A percentile compares a stretch with the other conserved stretches of the same genome.
These are phyloP conservation scores for Etheostoma nigrum DNA, from an alignment of 2,797 vertebrate genomes.

Conservation along the genomic window DNA sequence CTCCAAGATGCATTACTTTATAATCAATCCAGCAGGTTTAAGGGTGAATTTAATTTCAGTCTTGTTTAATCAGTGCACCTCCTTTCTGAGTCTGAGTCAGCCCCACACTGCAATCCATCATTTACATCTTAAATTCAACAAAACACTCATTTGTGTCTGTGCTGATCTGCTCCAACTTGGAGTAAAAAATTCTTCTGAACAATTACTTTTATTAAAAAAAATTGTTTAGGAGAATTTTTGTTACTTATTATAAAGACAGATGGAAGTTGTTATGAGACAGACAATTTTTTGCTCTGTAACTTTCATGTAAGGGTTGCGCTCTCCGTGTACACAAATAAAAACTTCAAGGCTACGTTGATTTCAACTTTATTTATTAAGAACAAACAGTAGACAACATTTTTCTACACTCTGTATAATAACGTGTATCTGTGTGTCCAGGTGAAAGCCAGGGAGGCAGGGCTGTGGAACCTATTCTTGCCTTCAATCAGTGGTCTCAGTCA, in stretches of 20 bases:
- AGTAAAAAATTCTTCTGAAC: too few relatives aligned
- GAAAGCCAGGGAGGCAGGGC: conserved; percentile 88
- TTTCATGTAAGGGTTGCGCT: neutral
- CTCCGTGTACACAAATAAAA: neutral
- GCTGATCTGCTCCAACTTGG: too few relatives aligned
- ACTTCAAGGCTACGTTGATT: neutral
- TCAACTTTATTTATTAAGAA: neutral
- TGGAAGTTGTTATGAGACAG: neutral
- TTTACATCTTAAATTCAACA: neutral
- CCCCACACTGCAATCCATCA: neutral
- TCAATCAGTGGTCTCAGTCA: conserved; percentile 90
- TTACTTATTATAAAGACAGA: neutral
- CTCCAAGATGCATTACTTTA: neutral
- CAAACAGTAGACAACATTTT: too few relatives aligned
- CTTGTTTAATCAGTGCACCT: neutral
- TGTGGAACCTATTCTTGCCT: conserved; percentile 97
- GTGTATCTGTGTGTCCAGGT: conserved; percentile 78
- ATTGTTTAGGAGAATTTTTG: too few relatives aligned
- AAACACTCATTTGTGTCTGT: neutral
- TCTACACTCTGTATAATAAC: neutral
- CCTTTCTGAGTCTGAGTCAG: conserved; percentile 11
- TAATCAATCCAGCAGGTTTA: neutral
- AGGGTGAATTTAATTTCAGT: neutral
- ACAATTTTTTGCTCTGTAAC: too few relatives aligned
- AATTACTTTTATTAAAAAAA: too few relatives aligned